Percentiles rank a stretch among this genome's conserved stretches.
Conservation (phyloP, 2,113 vertebrate genomes). For the Orientallactaga bullata region DNA sequence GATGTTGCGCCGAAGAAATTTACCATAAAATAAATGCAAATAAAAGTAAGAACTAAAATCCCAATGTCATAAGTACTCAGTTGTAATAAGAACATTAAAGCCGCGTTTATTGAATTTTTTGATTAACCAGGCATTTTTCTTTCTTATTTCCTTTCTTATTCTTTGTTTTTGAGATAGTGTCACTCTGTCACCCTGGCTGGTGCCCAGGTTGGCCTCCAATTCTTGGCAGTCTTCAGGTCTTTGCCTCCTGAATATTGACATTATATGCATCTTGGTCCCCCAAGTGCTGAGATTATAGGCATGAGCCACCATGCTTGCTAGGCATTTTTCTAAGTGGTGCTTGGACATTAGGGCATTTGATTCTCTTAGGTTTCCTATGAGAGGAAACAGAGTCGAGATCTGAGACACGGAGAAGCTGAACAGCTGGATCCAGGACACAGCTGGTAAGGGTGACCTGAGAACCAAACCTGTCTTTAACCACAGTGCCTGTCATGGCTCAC, state of each 20-base stretch:
- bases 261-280: too few species aligned
- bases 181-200: too few species aligned
- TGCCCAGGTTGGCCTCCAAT: too few species aligned
- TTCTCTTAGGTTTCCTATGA: neutral
- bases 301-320: neutral
- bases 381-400: neutral
- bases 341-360: neutral
- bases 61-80: neutral
- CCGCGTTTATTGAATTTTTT: neutral
- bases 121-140: too few species aligned
- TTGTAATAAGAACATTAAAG: neutral
- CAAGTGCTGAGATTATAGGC: neutral
- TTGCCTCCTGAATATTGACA: too few species aligned
- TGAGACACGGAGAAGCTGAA: neutral
- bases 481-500: accelerated
- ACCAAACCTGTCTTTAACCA: neutral
- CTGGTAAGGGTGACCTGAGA: neutral
- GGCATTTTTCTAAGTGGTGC: neutral
- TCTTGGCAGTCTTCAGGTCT: neutral
- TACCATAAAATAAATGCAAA: too few species aligned
- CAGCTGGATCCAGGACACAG: neutral
- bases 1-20: too few species aligned
- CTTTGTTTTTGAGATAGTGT: too few species aligned
- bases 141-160: too few species aligned
- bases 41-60: neutral